Evolutionary conservation across 2,888 invertebrate species (phyloP).

Genomic region (Coenonympha arcania): DNA sequence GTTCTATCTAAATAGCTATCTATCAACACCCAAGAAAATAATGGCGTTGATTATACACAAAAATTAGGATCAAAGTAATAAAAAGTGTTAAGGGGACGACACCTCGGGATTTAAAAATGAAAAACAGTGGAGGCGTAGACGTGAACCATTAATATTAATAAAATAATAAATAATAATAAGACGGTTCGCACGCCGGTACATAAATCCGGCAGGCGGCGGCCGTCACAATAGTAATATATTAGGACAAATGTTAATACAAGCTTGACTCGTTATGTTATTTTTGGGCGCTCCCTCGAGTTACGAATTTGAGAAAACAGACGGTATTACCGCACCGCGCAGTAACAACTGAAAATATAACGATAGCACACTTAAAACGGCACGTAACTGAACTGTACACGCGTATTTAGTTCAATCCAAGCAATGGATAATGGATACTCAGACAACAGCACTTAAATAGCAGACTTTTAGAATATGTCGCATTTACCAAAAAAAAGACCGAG

Average conservation of each 20-base stretch:
- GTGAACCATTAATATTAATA: constrained; percentile 64
- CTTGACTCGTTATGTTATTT: constrained; percentile 68
- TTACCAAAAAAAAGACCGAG: too few relatives aligned
- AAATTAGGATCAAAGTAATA: constrained; percentile 12
- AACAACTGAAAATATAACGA: too few relatives aligned
- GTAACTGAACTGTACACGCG: too few relatives aligned
- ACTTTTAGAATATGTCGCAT: too few relatives aligned
- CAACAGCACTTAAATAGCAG: too few relatives aligned
- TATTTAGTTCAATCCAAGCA: too few relatives aligned
- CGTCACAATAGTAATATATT: constrained; percentile 72
- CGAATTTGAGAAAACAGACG: constrained; percentile 20
- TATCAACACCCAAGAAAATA: not conserved
- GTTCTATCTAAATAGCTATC: too few relatives aligned
- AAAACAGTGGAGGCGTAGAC: constrained; percentile 43
- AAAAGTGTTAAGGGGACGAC: constrained; percentile 7
- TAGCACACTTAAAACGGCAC: too few relatives aligned
- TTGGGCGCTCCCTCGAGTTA: constrained; percentile 48
- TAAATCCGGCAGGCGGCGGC: constrained; percentile 59
- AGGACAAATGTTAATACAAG: constrained; percentile 73
- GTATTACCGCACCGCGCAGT: not conserved
- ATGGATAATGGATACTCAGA: too few relatives aligned
- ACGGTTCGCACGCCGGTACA: constrained; percentile 62
- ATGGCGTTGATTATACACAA: constrained; percentile 10
- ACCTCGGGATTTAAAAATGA: constrained; percentile 21
- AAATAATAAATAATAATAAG: constrained; percentile 68